These are phyloP conservation scores for Lophius americanus DNA, from an alignment of 2,797 vertebrate species.

Conservation along the genomic window DNA sequence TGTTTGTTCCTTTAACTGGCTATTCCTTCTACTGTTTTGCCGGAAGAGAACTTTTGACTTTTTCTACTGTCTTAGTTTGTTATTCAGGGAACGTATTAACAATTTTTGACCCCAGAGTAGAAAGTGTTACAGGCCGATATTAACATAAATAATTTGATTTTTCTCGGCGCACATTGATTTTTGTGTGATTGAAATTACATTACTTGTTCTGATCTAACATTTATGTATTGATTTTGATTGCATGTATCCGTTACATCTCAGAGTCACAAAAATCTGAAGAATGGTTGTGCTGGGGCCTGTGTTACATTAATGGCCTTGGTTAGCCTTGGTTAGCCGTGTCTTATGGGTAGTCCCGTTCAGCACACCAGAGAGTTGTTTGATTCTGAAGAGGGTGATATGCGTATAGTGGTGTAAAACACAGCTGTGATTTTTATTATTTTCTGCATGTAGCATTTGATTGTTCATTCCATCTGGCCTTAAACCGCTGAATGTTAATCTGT, in stretches of 20 bases:
- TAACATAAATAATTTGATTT: not conserved
- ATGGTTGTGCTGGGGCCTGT: slow-evolving; percentile 29
- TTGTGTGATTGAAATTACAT: not conserved
- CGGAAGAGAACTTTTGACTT: no score
- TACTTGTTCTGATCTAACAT: not conserved
- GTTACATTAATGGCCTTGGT: slow-evolving; percentile 62
- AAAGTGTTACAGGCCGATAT: not conserved
- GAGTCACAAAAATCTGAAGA: slow-evolving; percentile 16
- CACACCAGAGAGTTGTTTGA: slow-evolving; percentile 37
- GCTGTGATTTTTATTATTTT: slow-evolving; percentile 15
- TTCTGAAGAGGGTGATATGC: slow-evolving; percentile 43
- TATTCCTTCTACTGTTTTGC: no score
- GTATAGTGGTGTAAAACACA: slow-evolving; percentile 3
- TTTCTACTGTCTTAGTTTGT: not conserved
- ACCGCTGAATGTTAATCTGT: slow-evolving; percentile 37
- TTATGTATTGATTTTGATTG: slow-evolving; percentile 6
- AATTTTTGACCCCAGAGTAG: not conserved
- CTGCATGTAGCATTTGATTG: slow-evolving; percentile 26
- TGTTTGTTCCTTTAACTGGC: no score
- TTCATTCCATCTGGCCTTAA: slow-evolving; percentile 54
- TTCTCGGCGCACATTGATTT: not conserved
- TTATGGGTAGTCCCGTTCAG: slow-evolving; percentile 44
- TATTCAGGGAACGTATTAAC: not conserved
- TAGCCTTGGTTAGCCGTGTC: slow-evolving; percentile 41
- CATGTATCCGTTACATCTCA: slow-evolving; percentile 13